Evolutionary conservation across 2,113 vertebrate species (phyloP), one percentile per base, ranked within the genome.

Genomic region (Laticauda colubrina): DNA sequence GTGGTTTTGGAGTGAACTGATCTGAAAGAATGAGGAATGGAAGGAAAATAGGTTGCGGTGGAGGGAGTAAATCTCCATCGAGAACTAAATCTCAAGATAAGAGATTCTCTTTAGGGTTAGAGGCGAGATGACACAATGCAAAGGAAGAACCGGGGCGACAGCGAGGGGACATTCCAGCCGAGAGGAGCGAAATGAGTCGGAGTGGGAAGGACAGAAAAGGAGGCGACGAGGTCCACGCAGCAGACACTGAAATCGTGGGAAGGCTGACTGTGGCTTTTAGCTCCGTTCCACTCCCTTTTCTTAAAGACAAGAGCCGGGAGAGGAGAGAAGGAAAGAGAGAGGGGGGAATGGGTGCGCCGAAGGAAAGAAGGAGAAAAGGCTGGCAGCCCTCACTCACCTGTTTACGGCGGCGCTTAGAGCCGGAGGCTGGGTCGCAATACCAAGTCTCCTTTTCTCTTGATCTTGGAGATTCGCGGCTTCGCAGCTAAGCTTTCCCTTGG

Each of bases 331-430:
- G 45, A 23, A 39, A 24, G 15, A n/a, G 48, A n/a, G 29, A 24
- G 61, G 9, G 29, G 1, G 14, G 51, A 26, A n/a, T 29, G 26
- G 51, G 29, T 3, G 34, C 5, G 69, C 20, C 7, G 48, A 34
- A 14, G 39, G 55, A n/a, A 51, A 54, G 51, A 51, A 39, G 4
- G 43, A 14, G 29, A 1, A 0, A 4, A 45, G 24, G 8, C 6
- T 26, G 23, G 29, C 57, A 88, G 29, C 56, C 24, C 39, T 23
- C 87, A 34, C 91, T 89, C 91, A 92, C 91, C 91, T 89, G 75
- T 81, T 81, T 81, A n/a, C 5, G 29, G 29, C 26, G 56, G 85
- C 24, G 85, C n/a, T 5, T 21, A 3, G 26, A 29, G 18, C 57
- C 55, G 6, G 69, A 15, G 69, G 55, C 39, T 59, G 88, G 89